Conservation (phyloP, 2,113 vertebrate species). For the Sula dactylatra region DNA sequence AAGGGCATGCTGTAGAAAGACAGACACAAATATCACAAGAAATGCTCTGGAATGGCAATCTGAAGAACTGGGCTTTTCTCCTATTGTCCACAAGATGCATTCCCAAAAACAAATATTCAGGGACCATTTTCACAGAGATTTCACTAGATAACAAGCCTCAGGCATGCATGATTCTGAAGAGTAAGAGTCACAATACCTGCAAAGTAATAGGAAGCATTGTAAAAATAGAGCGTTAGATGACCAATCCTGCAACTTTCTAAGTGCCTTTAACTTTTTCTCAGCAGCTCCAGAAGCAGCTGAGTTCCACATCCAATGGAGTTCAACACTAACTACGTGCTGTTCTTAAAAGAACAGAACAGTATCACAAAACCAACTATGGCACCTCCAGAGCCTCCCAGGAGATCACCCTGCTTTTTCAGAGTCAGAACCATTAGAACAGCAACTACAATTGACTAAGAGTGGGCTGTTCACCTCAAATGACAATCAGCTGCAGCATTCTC, state of each 20-base stretch:
- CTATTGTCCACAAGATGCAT: not conserved
- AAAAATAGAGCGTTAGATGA: not conserved
- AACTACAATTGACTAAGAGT: slow-evolving; percentile 6
- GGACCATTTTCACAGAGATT: not conserved
- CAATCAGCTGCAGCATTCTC: not conserved
- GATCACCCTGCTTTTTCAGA: not conserved
- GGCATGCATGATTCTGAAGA: not conserved
- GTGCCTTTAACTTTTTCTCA: not conserved
- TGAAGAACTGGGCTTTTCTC: not conserved
- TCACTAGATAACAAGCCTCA: not conserved
- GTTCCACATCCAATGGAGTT: not conserved
- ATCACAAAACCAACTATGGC: not conserved
- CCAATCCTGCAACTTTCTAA: not conserved
- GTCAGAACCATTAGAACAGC: not conserved
- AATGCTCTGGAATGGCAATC: not conserved
- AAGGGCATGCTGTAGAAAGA: not conserved
- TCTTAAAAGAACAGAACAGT: not conserved
- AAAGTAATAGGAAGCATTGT: not conserved
- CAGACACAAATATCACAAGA: not conserved
- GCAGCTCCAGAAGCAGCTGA: not conserved
- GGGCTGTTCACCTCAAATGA: slow-evolving; percentile 5
- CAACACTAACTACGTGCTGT: not conserved
- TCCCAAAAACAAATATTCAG: not conserved
- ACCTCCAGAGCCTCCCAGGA: slow-evolving; percentile 23
- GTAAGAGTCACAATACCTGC: not conserved